phyloP scores from a whole-genome alignment of 2,797 vertebrate species.

The Bovichtus variegatus region DNA sequence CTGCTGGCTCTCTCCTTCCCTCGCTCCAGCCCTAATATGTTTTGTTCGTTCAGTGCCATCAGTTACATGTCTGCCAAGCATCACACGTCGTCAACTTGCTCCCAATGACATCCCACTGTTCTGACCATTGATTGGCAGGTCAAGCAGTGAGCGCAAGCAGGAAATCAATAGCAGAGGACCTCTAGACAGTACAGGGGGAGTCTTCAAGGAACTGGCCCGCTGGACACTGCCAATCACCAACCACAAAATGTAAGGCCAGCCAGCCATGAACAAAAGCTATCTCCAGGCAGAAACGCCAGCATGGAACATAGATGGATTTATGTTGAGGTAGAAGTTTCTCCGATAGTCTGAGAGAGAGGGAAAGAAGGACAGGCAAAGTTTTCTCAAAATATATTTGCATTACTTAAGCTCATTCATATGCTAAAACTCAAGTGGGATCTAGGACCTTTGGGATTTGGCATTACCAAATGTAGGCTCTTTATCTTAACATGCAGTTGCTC shows the following conservation, averaged over 20 bases:
- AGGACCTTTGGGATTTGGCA: constrained; percentile 84
- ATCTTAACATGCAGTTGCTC: constrained; percentile 86
- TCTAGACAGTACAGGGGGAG: constrained; percentile 87
- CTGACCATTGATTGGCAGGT: constrained; percentile 91
- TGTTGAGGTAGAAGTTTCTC: constrained; percentile 80
- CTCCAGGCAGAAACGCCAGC: constrained; percentile 87
- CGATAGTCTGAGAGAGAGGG: constrained; percentile 41
- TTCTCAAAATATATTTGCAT: constrained; percentile 81
- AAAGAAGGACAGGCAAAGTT: constrained; percentile 72
- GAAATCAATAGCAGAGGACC: constrained; percentile 93
- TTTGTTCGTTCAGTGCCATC: constrained; percentile 83
- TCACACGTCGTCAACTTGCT: constrained; percentile 86
- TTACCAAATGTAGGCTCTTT: constrained; percentile 86
- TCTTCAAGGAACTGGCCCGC: constrained; percentile 90
- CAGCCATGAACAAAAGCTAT: constrained; percentile 91
- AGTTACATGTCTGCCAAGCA: constrained; percentile 84
- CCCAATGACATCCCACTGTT: constrained; percentile 92
- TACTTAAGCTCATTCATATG: constrained; percentile 84
- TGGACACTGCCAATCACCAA: constrained; percentile 89
- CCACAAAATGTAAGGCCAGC: constrained; percentile 92
- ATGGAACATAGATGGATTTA: constrained; percentile 87
- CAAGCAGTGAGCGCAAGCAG: constrained; percentile 88
- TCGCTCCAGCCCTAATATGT: constrained; percentile 72
- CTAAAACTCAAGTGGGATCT: constrained; percentile 84
- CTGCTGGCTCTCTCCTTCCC: constrained; percentile 50